Evolutionary conservation across 2,888 invertebrate genomes (phyloP).

Genomic region (Baronia brevicornis): DNA sequence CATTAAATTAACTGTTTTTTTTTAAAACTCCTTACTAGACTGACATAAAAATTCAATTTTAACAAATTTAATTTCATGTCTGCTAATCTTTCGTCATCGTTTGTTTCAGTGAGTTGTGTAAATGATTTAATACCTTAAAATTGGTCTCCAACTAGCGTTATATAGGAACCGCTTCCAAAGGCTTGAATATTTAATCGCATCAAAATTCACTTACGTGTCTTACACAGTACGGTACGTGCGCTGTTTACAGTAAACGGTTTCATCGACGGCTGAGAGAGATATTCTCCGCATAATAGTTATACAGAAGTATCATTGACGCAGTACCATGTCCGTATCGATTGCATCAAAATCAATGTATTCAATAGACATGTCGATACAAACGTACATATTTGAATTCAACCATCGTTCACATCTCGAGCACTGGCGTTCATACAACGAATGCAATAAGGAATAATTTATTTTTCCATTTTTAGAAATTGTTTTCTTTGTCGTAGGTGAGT

Average conservation of each 20-base stretch:
- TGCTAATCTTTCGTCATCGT: too few relatives aligned
- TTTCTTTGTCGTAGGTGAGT: slow-evolving; percentile 13
- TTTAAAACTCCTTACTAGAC: too few relatives aligned
- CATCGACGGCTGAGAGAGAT: slow-evolving; percentile 9
- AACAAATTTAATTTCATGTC: too few relatives aligned
- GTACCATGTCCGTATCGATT: slow-evolving; percentile 20
- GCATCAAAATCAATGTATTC: slow-evolving; percentile 29
- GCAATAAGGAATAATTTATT: slow-evolving; percentile 18
- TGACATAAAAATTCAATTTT: too few relatives aligned
- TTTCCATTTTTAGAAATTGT: slow-evolving; percentile 17
- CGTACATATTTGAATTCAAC: slow-evolving; percentile 25
- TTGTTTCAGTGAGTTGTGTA: slow-evolving; percentile 4
- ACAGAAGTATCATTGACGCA: slow-evolving; percentile 20
- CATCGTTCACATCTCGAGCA: slow-evolving; percentile 14
- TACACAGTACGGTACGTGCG: slow-evolving; percentile 8
- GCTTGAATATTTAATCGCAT: slow-evolving; percentile 29
- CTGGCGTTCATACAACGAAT: slow-evolving; percentile 14
- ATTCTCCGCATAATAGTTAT: slow-evolving; percentile 13
- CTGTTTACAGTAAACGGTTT: slow-evolving; percentile 6
- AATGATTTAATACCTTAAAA: too few relatives aligned
- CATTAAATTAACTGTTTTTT: too few relatives aligned
- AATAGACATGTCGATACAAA: slow-evolving; percentile 21
- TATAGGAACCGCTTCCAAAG: slow-evolving; percentile 10
- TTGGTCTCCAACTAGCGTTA: slow-evolving; percentile 1
- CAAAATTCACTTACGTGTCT: slow-evolving; percentile 20